phyloP scores from a whole-genome alignment of 1,140 invertebrate genomes.

The Euschistus heros region DNA sequence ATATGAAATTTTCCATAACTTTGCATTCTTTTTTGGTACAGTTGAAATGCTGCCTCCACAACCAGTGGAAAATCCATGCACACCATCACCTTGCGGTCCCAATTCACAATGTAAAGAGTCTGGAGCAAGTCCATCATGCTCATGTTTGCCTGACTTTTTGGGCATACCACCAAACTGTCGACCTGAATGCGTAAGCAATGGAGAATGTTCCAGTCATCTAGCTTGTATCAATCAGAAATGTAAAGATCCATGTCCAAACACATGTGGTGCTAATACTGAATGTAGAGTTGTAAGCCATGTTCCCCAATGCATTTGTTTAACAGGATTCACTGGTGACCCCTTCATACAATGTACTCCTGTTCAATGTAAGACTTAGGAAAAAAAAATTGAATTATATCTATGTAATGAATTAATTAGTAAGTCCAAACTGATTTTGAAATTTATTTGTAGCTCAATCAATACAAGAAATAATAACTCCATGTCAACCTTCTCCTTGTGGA shows the following conservation, averaged over 20 bases:
- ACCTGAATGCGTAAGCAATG: constrained; percentile 56
- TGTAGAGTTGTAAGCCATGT: constrained; percentile 51
- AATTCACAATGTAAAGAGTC: constrained; percentile 44
- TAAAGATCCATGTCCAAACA: constrained; percentile 48
- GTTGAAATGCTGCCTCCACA: background rate
- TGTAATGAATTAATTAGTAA: no score
- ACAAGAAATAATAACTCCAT: constrained; percentile 46
- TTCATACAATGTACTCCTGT: constrained; percentile 32
- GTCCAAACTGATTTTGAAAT: no score
- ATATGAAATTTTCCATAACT: background rate
- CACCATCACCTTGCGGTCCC: constrained; percentile 44
- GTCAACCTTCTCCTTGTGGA: constrained; percentile 61
- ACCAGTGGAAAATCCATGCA: constrained; percentile 34
- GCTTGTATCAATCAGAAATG: constrained; percentile 52
- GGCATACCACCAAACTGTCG: constrained; percentile 57
- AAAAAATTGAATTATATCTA: no score
- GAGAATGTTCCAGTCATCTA: constrained; percentile 48
- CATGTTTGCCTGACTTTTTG: constrained; percentile 43
- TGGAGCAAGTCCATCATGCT: constrained; percentile 41
- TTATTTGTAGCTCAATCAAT: background rate
- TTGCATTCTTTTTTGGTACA: background rate
- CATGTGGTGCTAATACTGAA: constrained; percentile 40
- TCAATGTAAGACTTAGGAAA: constrained; percentile 37
- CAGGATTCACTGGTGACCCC: constrained; percentile 44
- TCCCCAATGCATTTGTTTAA: constrained; percentile 50